A percentile compares a stretch with the other conserved stretches of the same genome.
Evolutionary conservation across 1,140 invertebrate genomes (phyloP).

Genomic region (Drosophila leontia): DNA sequence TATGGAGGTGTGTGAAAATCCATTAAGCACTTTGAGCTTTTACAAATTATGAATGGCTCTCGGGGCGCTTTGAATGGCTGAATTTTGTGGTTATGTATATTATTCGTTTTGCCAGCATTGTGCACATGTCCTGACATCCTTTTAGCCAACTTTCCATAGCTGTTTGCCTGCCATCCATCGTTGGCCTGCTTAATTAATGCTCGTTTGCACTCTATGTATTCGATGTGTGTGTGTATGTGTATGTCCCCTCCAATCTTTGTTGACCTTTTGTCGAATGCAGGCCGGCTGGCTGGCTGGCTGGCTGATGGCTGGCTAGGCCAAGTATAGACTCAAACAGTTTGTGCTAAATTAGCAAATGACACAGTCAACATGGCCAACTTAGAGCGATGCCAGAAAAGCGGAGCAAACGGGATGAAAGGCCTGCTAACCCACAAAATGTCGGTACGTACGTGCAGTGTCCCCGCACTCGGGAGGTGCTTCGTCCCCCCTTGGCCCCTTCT

Average conservation of each 20-base stretch:
- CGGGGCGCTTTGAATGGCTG: neutral
- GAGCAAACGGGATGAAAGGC: constrained; percentile 50
- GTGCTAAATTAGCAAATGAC: constrained; percentile 83
- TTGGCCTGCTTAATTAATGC: constrained; percentile 77
- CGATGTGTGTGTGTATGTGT: constrained; percentile 26
- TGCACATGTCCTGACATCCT: constrained; percentile 37
- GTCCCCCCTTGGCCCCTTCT: neutral
- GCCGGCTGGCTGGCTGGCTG: constrained; percentile 44
- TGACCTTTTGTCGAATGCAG: constrained; percentile 77
- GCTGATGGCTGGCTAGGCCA: constrained; percentile 19
- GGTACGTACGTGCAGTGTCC: constrained; percentile 64
- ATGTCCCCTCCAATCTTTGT: constrained; percentile 56
- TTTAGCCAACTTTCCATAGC: constrained; percentile 21
- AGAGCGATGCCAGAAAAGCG: constrained; percentile 46
- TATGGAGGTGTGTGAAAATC: constrained; percentile 6
- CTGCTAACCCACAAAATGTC: constrained; percentile 75
- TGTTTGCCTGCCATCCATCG: constrained; percentile 44
- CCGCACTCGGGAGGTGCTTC: neutral
- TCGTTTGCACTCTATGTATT: constrained; percentile 60
- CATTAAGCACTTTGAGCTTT: constrained; percentile 18
- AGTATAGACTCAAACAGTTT: constrained; percentile 65
- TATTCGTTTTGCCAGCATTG: constrained; percentile 31
- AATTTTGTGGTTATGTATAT: constrained; percentile 28
- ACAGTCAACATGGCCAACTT: constrained; percentile 81
- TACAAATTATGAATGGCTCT: constrained; percentile 44